Conservation (phyloP, 2,797 vertebrate species). For the Microctenopoma stevenorrisi region DNA sequence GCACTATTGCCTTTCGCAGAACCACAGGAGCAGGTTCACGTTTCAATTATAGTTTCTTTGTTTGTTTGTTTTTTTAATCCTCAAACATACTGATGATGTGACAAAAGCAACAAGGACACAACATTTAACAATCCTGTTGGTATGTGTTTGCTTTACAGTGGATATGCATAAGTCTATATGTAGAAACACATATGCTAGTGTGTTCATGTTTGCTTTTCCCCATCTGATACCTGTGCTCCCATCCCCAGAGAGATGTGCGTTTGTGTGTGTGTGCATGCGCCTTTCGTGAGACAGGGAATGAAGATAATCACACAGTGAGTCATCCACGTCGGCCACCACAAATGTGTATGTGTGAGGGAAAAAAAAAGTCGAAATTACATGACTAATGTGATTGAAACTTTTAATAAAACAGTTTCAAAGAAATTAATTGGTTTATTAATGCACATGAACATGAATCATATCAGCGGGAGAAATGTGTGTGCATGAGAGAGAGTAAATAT, state of each 20-base stretch:
- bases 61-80: constrained; percentile 19
- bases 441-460: not conserved
- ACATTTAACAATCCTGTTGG: constrained; percentile 15
- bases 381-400: not conserved
- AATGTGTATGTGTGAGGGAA: constrained; percentile 5
- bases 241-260: not conserved
- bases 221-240: not conserved
- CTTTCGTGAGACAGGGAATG: constrained; percentile 6
- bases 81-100: constrained; percentile 28
- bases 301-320: constrained; percentile 39
- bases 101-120: constrained; percentile 18
- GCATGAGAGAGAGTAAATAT: constrained; percentile 15
- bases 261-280: not conserved
- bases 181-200: not conserved
- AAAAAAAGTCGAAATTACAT: not conserved
- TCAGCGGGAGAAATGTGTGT: not conserved
- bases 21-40: constrained; percentile 17
- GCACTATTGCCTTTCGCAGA: constrained; percentile 26
- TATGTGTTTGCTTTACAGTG: constrained; percentile 15
- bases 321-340: constrained; percentile 16
- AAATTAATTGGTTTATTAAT: not conserved
- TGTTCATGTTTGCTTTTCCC: not conserved
- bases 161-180: not conserved
- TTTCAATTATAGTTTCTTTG: constrained; percentile 8
- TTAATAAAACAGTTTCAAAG: not conserved